Percentiles rank a stretch among this genome's conserved stretches.
phyloP scores from a whole-genome alignment of 1,140 invertebrate species.

The Sitobion miscanthi region DNA sequence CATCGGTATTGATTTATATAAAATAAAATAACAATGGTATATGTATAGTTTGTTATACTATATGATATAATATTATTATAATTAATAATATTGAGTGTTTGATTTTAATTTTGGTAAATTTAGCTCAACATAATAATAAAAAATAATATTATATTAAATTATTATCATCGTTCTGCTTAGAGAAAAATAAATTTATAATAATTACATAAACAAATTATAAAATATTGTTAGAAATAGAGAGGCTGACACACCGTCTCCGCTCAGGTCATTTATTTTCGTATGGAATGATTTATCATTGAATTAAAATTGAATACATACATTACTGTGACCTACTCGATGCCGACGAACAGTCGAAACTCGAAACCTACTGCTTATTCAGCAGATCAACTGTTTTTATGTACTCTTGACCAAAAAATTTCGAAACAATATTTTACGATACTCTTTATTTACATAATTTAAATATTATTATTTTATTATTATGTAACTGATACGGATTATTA shows the following conservation, averaged over 20 bases:
- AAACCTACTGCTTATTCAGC: background rate
- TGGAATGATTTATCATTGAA: background rate
- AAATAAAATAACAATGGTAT: no score
- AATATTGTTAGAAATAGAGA: background rate
- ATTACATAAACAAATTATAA: background rate
- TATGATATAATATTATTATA: no score
- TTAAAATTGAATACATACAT: background rate
- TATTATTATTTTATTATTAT: background rate
- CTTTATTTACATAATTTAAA: background rate
- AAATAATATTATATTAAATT: no score
- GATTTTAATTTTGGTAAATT: background rate
- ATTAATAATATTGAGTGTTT: background rate
- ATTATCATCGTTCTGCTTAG: background rate
- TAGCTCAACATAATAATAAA: background rate
- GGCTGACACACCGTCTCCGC: background rate
- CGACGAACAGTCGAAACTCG: background rate
- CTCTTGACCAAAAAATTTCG: background rate
- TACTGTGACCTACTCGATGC: background rate
- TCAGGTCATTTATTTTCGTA: background rate
- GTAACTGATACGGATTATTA: background rate
- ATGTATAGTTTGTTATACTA: no score
- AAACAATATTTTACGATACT: background rate
- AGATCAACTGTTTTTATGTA: background rate
- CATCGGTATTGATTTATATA: no score
- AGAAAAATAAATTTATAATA: background rate